These are phyloP conservation scores for Sula dactylatra DNA, from an alignment of 2,113 vertebrate species.

Conservation along the genomic window DNA sequence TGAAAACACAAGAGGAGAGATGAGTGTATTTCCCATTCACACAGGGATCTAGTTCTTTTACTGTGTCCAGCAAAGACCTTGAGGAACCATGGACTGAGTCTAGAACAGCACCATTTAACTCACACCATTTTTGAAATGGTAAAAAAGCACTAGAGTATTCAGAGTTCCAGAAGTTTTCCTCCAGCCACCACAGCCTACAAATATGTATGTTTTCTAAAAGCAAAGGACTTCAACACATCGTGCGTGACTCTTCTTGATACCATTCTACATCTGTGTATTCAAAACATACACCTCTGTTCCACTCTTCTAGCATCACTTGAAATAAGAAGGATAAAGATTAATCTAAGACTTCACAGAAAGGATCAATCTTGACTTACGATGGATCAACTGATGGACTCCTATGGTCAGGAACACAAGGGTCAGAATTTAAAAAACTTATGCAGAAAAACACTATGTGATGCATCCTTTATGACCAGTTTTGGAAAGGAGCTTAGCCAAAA, in stretches of 20 bases:
- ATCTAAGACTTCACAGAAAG: neutral
- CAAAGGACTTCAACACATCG: rapidly evolving
- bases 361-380: neutral
- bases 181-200: neutral
- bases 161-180: neutral
- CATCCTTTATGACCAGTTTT: neutral
- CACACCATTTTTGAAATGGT: rapidly evolving
- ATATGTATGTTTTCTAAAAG: rapidly evolving
- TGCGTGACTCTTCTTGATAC: rapidly evolving
- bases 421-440: neutral
- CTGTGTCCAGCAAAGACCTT: neutral
- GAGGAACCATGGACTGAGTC: rapidly evolving
- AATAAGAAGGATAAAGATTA: neutral
- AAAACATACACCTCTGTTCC: rapidly evolving
- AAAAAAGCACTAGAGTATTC: neutral
- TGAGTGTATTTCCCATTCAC: neutral
- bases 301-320: neutral
- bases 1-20: neutral
- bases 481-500: neutral
- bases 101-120: neutral
- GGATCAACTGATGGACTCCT: neutral
- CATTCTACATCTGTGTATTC: neutral
- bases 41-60: neutral
- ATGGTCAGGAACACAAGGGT: neutral
- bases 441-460: rapidly evolving